phyloP scores from a whole-genome alignment of 2,797 vertebrate species.

The Stomatorhinus walkeri region DNA sequence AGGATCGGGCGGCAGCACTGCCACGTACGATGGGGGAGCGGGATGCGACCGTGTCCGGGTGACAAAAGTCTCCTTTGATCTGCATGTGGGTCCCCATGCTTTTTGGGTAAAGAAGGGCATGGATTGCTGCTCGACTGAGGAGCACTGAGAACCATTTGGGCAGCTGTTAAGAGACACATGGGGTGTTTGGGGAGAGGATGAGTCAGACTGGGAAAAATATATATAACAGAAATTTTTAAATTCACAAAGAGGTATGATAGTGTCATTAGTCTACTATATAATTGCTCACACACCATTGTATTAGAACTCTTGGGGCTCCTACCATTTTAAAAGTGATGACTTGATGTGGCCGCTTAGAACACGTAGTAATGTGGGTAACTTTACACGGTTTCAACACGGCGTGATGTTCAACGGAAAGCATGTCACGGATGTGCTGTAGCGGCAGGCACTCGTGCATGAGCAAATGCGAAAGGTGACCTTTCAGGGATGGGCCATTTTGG shows the following conservation, averaged over 20 bases:
- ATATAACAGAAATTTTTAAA: not conserved
- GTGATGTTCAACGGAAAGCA: not conserved
- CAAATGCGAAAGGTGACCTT: slow-evolving; percentile 35
- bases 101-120: not conserved
- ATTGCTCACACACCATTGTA: not conserved
- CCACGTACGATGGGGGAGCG: not conserved
- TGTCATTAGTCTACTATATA: not conserved
- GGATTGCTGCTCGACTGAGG: not conserved
- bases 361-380: not conserved
- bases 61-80: slow-evolving; percentile 32
- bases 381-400: slow-evolving; percentile 1
- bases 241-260: not conserved
- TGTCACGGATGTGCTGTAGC: slow-evolving; percentile 25
- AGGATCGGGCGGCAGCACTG: not conserved
- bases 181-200: not conserved
- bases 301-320: not conserved
- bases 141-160: not conserved
- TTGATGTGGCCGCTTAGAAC: not conserved
- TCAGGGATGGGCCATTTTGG: not conserved
- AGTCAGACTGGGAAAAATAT: not conserved
- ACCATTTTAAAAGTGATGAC: not conserved
- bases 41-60: slow-evolving; percentile 18
- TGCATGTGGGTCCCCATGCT: not conserved
- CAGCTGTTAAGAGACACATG: not conserved
- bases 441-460: not conserved